Base-by-base conservation (phyloP, 2,888 invertebrate species). In the Drosophila algonquin region DNA sequence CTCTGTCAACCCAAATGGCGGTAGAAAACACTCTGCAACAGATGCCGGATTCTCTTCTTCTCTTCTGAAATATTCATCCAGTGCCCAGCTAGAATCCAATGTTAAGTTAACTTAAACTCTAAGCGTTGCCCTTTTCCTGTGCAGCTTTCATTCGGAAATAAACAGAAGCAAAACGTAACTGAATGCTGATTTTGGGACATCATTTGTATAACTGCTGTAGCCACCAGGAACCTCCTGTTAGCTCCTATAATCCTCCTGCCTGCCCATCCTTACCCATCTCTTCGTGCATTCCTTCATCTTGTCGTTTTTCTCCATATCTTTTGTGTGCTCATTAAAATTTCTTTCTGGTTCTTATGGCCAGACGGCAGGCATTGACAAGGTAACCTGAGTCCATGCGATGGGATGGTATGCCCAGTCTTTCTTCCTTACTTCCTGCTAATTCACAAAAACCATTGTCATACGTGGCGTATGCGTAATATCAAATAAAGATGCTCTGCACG, bases 291-390 rank as follows among this genome's bases (percentile, higher is more conserved):
- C 27, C 14, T 16, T 12, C 14, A 14, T n/a, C 59, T 53, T 7
- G 30, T 8, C 30, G 12, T 35, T 44, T 8, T 3, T 21, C 10
- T 4, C 35, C 35, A 40, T 14, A 40, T 6, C 45, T n/a, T n/a
- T 47, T 46, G 16, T 65, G 51, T 57, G 56, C 67, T 67, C 67
- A 65, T 67, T 57, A 67, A 51, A 67, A 50, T 5, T 10, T 16
- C 32, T 45, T 50, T 30, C 27, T 14, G 65, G 35, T 64, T 50
- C n/a, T 56, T 50, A n/a, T 18, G 5, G 40, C 40, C 21, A 30
- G 21, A 14, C 14, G 7, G 40, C 7, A 64, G 44, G 24, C 54
- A 48, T 63, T 51, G 50, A 50, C 65, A 50, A 45, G 44, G 45
- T 35, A 50, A 64, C 64, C 16, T 10, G 50, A 57, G 9, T 21